Evolutionary conservation across 2,113 vertebrate species (phyloP).

Genomic region (Archocentrus centrarchus): DNA sequence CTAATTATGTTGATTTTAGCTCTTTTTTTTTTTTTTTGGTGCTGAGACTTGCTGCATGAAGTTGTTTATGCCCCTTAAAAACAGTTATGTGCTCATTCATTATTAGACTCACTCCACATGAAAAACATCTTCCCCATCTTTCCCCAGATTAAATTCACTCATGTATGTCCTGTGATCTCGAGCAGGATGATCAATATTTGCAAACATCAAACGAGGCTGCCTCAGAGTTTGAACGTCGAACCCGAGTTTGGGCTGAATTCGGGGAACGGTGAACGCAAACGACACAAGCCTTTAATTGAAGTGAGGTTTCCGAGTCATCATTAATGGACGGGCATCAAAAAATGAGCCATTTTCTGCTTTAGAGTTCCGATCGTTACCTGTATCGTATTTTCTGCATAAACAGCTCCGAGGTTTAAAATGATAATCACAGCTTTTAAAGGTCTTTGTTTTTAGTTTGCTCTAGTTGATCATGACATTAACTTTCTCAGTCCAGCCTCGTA

Average conservation of each 20-base stretch:
- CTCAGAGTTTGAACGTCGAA: not conserved
- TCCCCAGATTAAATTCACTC: not conserved
- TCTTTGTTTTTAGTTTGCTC: conserved; percentile 37
- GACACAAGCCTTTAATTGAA: not conserved
- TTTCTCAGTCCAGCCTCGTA: not conserved
- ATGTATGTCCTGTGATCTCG: not conserved
- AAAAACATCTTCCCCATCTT: not conserved
- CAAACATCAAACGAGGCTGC: not conserved
- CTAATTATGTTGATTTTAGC: not conserved
- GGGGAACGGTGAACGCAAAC: not conserved
- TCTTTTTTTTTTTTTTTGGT: not conserved
- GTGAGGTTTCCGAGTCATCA: not conserved
- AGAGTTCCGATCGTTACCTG: not conserved
- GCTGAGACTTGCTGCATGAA: not conserved
- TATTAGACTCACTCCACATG: not conserved
- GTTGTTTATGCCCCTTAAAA: not conserved
- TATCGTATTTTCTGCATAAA: conserved; percentile 2
- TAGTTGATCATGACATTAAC: conserved; percentile 32
- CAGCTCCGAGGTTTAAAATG: not conserved
- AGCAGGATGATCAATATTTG: not conserved
- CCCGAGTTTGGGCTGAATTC: not conserved
- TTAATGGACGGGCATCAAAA: not conserved
- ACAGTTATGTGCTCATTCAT: not conserved
- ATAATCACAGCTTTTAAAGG: conserved; percentile 35
- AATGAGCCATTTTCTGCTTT: not conserved